A percentile compares a stretch with the other conserved stretches of the same genome.
phyloP scores from a whole-genome alignment of 2,113 vertebrate species.

The Mesocricetus auratus region DNA sequence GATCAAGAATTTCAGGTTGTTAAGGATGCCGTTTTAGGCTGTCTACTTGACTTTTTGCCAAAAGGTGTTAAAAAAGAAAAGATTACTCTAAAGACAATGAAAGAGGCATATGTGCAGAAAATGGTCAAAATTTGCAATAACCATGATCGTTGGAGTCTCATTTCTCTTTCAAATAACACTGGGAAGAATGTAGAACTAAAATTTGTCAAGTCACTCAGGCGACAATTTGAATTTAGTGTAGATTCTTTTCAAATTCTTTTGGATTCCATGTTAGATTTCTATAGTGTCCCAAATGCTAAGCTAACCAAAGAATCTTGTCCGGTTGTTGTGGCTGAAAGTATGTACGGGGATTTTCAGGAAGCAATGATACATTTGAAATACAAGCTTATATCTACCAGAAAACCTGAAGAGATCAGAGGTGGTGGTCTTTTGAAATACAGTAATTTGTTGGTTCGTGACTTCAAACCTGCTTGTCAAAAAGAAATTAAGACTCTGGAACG shows the following conservation, averaged over 20 bases:
- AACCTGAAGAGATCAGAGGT: conserved; percentile 97
- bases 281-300: conserved; percentile 86
- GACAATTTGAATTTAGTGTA: conserved; percentile 98
- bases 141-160: conserved; percentile 97
- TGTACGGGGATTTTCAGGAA: conserved; percentile 96
- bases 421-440: conserved; percentile 98
- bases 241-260: conserved; percentile 98
- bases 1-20: conserved; percentile 96
- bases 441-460: conserved; percentile 95
- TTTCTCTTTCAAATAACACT: conserved; percentile 97
- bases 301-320: conserved; percentile 82
- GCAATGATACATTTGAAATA: conserved; percentile 95
- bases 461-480: conserved; percentile 93
- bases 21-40: conserved; percentile 94
- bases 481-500: conserved; percentile 97
- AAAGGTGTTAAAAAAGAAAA: conserved; percentile 96
- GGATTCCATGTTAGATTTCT: conserved; percentile 92
- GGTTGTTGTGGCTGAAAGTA: conserved; percentile 94
- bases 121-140: conserved; percentile 97
- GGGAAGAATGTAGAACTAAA: conserved; percentile 98
- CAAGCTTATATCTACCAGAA: conserved; percentile 95
- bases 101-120: conserved; percentile 98
- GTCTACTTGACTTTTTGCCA: conserved; percentile 94
- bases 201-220: conserved; percentile 93
- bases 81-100: conserved; percentile 95